Conservation (phyloP, 2,797 vertebrate genomes). For the Spondyliosoma cantharus region DNA sequence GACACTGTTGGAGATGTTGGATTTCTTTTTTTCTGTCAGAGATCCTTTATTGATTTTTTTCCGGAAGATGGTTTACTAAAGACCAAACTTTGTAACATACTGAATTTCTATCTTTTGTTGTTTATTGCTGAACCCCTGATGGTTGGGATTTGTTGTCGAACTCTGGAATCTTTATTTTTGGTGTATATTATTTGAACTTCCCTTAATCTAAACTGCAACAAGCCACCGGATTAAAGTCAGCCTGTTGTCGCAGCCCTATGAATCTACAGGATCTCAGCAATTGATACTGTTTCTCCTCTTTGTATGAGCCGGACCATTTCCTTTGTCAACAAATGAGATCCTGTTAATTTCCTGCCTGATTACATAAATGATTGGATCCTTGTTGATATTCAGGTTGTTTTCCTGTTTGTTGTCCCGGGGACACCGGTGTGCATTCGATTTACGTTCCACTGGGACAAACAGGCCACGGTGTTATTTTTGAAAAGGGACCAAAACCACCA, state of each 20-base stretch:
- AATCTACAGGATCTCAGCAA: conserved; percentile 20
- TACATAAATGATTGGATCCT: conserved; percentile 70
- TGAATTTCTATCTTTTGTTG: too few relatives aligned
- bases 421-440: conserved; percentile 55
- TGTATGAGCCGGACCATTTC: conserved; percentile 58
- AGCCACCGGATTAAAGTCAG: too few relatives aligned
- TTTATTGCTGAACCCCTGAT: too few relatives aligned
- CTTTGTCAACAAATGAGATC: conserved; percentile 65
- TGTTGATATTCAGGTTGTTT: conserved; percentile 67
- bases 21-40: too few relatives aligned
- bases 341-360: conserved; percentile 76
- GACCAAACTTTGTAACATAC: too few relatives aligned
- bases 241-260: neutral
- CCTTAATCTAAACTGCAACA: too few relatives aligned
- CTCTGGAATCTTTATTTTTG: too few relatives aligned
- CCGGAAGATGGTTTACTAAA: too few relatives aligned
- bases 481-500: conserved; percentile 47
- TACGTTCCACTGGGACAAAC: conserved; percentile 50
- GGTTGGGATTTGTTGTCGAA: too few relatives aligned
- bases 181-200: too few relatives aligned
- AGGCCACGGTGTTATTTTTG: conserved; percentile 46
- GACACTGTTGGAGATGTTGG: too few relatives aligned
- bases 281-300: conserved; percentile 48
- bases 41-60: too few relatives aligned
- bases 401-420: conserved; percentile 66